A percentile compares a stretch with the other conserved stretches of the same genome.
phyloP scores from a whole-genome alignment of 2,797 vertebrate genomes.

The Coreius guichenoti region DNA sequence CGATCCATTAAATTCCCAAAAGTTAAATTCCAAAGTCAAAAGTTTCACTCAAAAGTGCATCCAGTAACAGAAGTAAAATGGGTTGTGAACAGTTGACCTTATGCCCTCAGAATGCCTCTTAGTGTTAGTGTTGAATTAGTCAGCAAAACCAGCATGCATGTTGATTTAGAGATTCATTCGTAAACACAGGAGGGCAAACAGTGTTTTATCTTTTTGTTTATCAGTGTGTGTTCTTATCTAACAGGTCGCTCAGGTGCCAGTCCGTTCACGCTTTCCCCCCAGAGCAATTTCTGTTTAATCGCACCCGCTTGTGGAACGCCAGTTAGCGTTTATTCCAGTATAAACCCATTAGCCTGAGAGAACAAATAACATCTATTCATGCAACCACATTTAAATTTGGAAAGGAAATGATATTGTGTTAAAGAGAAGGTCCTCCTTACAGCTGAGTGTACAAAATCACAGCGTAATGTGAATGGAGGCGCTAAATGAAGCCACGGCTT shows the following conservation, averaged over 20 bases:
- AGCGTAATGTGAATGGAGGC: slow-evolving; percentile 37
- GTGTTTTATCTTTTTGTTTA: background rate
- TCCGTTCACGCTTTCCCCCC: background rate
- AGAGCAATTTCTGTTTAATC: background rate
- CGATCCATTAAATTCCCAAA: background rate
- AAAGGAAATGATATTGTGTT: slow-evolving; percentile 30
- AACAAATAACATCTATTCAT: slow-evolving; percentile 40
- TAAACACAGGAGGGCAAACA: slow-evolving; percentile 5
- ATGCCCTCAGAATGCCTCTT: background rate
- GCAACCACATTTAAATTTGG: slow-evolving; percentile 45
- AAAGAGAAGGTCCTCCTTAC: slow-evolving; percentile 7
- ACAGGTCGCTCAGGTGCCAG: background rate
- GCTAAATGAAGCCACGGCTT: slow-evolving; percentile 32
- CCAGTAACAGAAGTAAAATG: background rate
- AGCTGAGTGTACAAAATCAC: background rate
- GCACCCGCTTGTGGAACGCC: background rate
- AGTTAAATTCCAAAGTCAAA: too few species aligned
- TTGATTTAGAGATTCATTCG: slow-evolving; percentile 4
- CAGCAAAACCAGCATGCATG: background rate
- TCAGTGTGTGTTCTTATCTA: background rate
- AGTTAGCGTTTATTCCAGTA: slow-evolving; percentile 37
- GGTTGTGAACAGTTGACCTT: background rate
- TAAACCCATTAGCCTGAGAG: slow-evolving; percentile 41
- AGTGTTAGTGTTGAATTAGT: background rate
- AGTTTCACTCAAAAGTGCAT: background rate